A percentile compares a stretch with the other conserved stretches of the same genome.
Conservation (phyloP, 1,140 invertebrate genomes). For the Archegozetes longisetosus region DNA sequence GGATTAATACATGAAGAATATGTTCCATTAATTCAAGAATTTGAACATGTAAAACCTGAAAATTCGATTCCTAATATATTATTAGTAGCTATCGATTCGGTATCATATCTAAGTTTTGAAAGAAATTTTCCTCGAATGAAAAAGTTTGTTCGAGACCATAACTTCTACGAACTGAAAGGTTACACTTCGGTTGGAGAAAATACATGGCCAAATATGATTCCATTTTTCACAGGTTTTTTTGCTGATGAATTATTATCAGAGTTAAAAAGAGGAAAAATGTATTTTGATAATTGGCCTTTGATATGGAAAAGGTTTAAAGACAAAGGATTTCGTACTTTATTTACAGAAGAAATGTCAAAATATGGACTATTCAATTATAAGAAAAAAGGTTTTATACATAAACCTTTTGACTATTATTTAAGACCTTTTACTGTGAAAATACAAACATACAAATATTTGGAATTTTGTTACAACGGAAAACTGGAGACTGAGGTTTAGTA, state of each 20-base stretch:
- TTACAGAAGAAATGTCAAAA: neutral
- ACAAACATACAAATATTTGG: neutral
- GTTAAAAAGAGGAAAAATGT: neutral
- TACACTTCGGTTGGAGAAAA: constrained; percentile 28
- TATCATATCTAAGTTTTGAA: neutral
- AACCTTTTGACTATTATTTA: neutral
- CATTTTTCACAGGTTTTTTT: constrained; percentile 27
- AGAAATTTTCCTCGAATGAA: neutral
- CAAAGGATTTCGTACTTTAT: neutral
- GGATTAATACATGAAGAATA: neutral
- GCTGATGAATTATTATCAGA: neutral
- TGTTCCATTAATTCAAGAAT: neutral
- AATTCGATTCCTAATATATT: neutral
- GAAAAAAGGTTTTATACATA: neutral
- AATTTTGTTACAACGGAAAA: neutral
- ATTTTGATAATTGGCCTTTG: neutral
- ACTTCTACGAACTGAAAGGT: neutral
- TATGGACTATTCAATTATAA: neutral
- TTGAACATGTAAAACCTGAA: neutral
- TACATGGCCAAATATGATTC: constrained; percentile 32
- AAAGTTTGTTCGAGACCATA: neutral
- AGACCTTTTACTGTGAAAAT: neutral
- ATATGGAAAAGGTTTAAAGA: neutral
- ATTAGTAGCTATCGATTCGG: neutral
- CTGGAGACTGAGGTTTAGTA: neutral